Conservation (phyloP, 2,113 vertebrate species). For the Phyllostomus discolor region DNA sequence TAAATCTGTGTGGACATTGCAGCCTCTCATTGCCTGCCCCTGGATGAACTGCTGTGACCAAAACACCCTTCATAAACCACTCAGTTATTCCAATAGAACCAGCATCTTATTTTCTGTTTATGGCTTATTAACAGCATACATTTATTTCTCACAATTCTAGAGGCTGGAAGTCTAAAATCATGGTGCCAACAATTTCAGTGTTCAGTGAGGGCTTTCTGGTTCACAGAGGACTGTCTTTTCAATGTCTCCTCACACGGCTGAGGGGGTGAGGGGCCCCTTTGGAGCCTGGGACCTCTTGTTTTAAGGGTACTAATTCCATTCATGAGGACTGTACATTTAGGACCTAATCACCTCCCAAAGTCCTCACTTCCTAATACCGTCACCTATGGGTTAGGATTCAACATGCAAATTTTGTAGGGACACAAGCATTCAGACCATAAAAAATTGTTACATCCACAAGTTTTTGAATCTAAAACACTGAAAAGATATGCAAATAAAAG, state of each 20-base stretch:
- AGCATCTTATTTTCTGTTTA: background rate
- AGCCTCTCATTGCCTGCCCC: background rate
- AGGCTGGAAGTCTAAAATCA: background rate
- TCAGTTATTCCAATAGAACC: background rate
- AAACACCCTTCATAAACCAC: fast-evolving
- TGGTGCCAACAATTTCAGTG: background rate
- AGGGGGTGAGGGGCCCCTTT: background rate
- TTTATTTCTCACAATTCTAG: background rate
- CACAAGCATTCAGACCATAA: background rate
- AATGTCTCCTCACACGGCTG: background rate
- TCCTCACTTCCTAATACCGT: no score
- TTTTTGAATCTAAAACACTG: conserved; percentile 11
- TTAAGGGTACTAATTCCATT: background rate
- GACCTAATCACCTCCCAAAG: no score
- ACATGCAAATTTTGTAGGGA: no score
- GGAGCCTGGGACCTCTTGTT: background rate
- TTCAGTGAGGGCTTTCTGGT: background rate
- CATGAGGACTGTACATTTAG: no score
- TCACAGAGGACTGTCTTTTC: background rate
- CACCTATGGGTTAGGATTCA: no score
- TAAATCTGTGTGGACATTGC: background rate
- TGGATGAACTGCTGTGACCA: background rate
- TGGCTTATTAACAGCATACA: background rate
- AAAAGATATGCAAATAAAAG: background rate
- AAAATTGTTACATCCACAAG: background rate